Base-by-base conservation (phyloP, 2,888 invertebrate genomes). In the Salpingus planirostris region DNA sequence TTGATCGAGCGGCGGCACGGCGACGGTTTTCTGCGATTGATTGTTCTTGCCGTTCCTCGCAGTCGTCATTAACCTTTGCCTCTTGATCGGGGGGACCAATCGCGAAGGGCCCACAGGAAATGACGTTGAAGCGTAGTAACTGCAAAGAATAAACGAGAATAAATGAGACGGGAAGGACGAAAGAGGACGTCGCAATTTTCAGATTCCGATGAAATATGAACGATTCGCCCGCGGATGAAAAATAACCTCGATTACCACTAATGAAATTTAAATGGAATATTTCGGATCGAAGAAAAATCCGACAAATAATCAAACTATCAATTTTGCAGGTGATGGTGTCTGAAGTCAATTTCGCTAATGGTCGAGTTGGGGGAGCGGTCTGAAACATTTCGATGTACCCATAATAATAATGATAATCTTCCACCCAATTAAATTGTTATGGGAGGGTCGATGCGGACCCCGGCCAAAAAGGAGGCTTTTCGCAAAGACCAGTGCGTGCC, bases 91-190 rank as follows among this genome's bases (percentile, higher is more conserved):
- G 7, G 76, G 76, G 34, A 73, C 73, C 47, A 74, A 64, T 53
- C 75, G 65, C 11, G 72, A 71, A 25, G 72, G 69, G 15, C 65
- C 67, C 24, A 66, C 63, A 43, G 67, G 52, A 60, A 68, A 63
- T 22, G 73, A 69, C 41, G 74, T 71, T 29, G 74, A 73, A 39
- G 74, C 73, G 55, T 75, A 76, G 60, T 76, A 76, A 64, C 76
- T 76, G 70, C 31, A 68, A 68, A 46, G 59, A 54, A 52, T 36
- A 42, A 39, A 36, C 36, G 39, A 39, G 39, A 27, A 39, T 39
- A 39, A 39, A 39, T 39, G 39, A 36, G 33, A 29, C 29, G 13
- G 29, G 29, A 29, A 29, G 29, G 7, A 31, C 18, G 12, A 18
- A 29, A 34, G 29, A 27, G 21, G 29, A 28, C 25, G n/a, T 31